Percentiles rank a stretch among this genome's conserved stretches.
Evolutionary conservation across 2,888 invertebrate genomes (phyloP).

Genomic region (Parnassius apollo): DNA sequence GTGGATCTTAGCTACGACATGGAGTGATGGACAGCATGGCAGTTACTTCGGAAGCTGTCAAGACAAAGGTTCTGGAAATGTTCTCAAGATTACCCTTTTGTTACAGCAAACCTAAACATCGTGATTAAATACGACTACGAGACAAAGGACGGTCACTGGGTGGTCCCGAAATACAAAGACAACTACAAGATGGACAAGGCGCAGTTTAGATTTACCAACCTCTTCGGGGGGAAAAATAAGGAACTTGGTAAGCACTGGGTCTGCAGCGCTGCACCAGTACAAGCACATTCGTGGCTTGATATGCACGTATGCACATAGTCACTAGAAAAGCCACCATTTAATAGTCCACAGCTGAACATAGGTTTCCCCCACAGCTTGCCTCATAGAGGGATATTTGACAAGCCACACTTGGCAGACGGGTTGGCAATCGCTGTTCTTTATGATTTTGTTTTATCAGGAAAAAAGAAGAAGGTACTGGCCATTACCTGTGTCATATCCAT

Average conservation of each 20-base stretch:
- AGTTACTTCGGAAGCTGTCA: not conserved
- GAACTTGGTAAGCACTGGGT: slow-evolving; percentile 54
- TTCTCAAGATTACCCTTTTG: not conserved
- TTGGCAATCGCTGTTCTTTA: too few relatives aligned
- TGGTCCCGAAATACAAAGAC: slow-evolving; percentile 61
- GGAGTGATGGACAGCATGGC: too few relatives aligned
- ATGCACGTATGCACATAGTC: too few relatives aligned
- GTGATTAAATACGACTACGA: slow-evolving; percentile 67
- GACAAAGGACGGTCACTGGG: slow-evolving; percentile 65
- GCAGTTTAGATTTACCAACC: slow-evolving; percentile 72
- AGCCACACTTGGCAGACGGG: too few relatives aligned
- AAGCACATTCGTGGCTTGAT: not conserved
- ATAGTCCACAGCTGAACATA: too few relatives aligned
- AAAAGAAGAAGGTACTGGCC: too few relatives aligned
- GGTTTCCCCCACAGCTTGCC: too few relatives aligned
- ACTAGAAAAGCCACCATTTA: not conserved
- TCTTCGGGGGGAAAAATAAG: slow-evolving; percentile 68
- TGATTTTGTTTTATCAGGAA: too few relatives aligned
- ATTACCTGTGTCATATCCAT: too few relatives aligned
- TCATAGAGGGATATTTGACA: too few relatives aligned
- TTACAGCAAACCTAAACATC: slow-evolving; percentile 70
- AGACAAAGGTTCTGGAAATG: not conserved
- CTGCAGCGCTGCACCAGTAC: too few relatives aligned
- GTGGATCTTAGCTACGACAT: too few relatives aligned
- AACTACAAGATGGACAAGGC: slow-evolving; percentile 73